Conservation (phyloP, 1,140 invertebrate genomes). For the Leptopilina boulardi region DNA sequence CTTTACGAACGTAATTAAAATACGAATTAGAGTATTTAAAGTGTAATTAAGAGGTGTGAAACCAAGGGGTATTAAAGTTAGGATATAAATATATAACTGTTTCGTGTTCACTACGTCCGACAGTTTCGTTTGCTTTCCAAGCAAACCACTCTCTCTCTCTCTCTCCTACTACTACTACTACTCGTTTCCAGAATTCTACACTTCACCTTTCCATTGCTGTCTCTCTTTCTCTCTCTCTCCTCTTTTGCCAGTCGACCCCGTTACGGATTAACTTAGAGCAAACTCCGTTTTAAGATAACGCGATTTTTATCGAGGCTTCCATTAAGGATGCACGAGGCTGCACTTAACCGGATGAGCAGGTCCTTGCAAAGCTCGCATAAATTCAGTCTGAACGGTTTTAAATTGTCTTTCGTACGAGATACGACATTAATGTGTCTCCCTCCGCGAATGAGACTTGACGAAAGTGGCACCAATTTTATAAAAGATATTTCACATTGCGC, state of each 20-base stretch:
- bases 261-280: slow-evolving; percentile 60
- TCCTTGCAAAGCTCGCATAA: slow-evolving; percentile 57
- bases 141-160: neutral
- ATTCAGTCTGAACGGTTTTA: slow-evolving; percentile 62
- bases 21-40: slow-evolving; percentile 18
- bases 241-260: slow-evolving; percentile 44
- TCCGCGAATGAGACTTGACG: slow-evolving; percentile 45
- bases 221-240: neutral
- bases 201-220: neutral
- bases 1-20: neutral
- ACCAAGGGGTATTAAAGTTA: slow-evolving; percentile 8
- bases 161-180: neutral
- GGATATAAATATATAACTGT: slow-evolving; percentile 19
- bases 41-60: slow-evolving; percentile 17
- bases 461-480: slow-evolving; percentile 23
- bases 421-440: slow-evolving; percentile 52
- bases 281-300: slow-evolving; percentile 62
- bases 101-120: slow-evolving; percentile 24
- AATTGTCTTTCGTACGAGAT: slow-evolving; percentile 53
- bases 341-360: slow-evolving; percentile 63
- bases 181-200: neutral
- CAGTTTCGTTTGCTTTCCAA: slow-evolving; percentile 23
- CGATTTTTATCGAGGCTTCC: slow-evolving; percentile 63
- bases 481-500: slow-evolving; percentile 4
- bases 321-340: slow-evolving; percentile 59